Conservation (phyloP, 1,140 invertebrate genomes). For the Drosophila obscura region DNA sequence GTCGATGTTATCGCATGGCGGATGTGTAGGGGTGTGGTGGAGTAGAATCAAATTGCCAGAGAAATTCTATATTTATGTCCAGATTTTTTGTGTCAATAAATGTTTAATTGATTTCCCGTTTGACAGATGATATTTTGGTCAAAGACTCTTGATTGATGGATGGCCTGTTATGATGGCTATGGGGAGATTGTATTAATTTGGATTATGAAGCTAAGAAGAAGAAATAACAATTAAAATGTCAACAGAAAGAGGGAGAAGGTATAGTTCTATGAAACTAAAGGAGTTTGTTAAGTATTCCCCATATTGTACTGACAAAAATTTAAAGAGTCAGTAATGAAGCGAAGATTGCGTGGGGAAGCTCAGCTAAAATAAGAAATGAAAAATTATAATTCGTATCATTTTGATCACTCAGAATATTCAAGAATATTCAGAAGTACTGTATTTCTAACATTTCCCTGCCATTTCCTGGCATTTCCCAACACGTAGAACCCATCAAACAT, state of each 20-base stretch:
- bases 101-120: slow-evolving; percentile 65
- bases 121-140: slow-evolving; percentile 32
- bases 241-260: too few species aligned
- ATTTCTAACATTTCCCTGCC: too few species aligned
- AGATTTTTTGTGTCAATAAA: slow-evolving; percentile 55
- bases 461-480: too few species aligned
- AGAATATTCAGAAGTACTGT: slow-evolving; percentile 4
- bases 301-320: too few species aligned
- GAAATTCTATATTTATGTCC: slow-evolving; percentile 50
- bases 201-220: not conserved
- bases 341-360: not conserved
- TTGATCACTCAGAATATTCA: not conserved
- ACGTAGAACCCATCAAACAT: not conserved
- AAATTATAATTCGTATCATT: too few species aligned
- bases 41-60: slow-evolving; percentile 9
- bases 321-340: too few species aligned
- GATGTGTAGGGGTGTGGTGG: not conserved
- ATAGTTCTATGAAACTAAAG: too few species aligned
- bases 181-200: not conserved
- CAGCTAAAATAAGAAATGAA: not conserved
- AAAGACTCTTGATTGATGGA: slow-evolving; percentile 61
- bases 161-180: slow-evolving; percentile 27
- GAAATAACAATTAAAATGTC: too few species aligned
- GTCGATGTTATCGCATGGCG: slow-evolving; percentile 6
- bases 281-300: too few species aligned